phyloP scores from a whole-genome alignment of 2,113 vertebrate species.

The Marcusenius ussheri region DNA sequence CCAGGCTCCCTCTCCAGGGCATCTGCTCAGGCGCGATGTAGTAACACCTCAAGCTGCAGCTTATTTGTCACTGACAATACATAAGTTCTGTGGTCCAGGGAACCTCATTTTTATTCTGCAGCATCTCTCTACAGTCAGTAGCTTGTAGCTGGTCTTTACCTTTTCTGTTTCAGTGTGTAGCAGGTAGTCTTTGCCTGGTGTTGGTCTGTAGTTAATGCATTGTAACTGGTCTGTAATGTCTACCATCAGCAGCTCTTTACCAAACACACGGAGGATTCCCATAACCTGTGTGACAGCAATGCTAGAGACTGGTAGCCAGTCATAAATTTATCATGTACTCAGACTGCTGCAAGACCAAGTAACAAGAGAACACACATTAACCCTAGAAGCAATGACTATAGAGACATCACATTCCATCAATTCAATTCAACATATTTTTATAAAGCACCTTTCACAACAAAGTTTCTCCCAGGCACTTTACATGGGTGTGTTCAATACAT shows the following conservation, averaged over 20 bases:
- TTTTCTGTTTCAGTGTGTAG: neutral
- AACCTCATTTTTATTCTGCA: neutral
- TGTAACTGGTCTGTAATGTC: no score
- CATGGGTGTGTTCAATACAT: neutral
- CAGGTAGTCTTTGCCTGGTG: no score
- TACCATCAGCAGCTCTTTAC: no score
- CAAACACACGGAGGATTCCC: no score
- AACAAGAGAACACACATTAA: neutral
- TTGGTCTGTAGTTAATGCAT: no score
- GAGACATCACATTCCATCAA: neutral
- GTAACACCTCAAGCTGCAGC: neutral
- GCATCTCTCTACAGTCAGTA: neutral
- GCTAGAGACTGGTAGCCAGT: neutral
- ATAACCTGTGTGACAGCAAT: neutral
- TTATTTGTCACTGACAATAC: neutral
- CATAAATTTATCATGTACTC: neutral
- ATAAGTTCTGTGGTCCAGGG: neutral
- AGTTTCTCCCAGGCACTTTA: neutral
- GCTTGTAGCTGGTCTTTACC: neutral
- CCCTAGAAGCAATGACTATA: neutral
- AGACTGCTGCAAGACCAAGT: neutral
- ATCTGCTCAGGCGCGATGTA: neutral
- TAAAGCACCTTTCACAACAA: neutral
- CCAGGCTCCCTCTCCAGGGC: neutral
- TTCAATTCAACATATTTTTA: neutral